A percentile compares a stretch with the other conserved stretches of the same genome.
phyloP scores from a whole-genome alignment of 2,888 invertebrate genomes.

The Lathronympha strigana region DNA sequence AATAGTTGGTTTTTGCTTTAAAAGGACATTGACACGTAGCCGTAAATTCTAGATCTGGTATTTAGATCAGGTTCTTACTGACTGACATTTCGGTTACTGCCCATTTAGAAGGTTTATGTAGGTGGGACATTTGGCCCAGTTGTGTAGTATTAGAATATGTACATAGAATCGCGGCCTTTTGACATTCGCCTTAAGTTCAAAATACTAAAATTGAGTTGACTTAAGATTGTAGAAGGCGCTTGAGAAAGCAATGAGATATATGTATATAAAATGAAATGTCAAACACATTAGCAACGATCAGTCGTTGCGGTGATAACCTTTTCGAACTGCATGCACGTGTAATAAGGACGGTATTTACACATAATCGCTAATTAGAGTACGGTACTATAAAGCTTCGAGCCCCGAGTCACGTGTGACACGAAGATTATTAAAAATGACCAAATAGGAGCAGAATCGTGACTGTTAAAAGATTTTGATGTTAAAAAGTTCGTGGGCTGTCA shows the following conservation, averaged over 20 bases:
- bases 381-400: constrained; percentile 7
- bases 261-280: constrained; percentile 59
- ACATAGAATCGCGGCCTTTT: constrained; percentile 1
- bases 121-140: neutral
- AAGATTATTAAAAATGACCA: constrained; percentile 18
- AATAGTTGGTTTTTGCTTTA: neutral
- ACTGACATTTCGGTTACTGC: constrained; percentile 34
- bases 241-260: constrained; percentile 6
- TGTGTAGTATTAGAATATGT: neutral
- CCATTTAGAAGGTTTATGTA: constrained; percentile 17
- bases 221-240: neutral
- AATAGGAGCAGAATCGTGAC: constrained; percentile 13
- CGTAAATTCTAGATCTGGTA: constrained; percentile 17
- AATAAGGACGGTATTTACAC: constrained; percentile 9
- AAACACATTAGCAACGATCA: constrained; percentile 61
- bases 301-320: constrained; percentile 19
- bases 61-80: constrained; percentile 30
- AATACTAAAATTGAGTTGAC: constrained; percentile 8
- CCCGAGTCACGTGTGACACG: constrained; percentile 30
- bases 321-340: constrained; percentile 25
- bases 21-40: constrained; percentile 4
- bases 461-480: constrained; percentile 21
- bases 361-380: constrained; percentile 20
- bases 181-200: constrained; percentile 4
- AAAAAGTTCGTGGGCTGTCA: constrained; percentile 5